Evolutionary conservation across 2,797 vertebrate species (phyloP), one percentile per base, ranked within the genome.

Genomic region (Chlorospingus flavigularis): DNA sequence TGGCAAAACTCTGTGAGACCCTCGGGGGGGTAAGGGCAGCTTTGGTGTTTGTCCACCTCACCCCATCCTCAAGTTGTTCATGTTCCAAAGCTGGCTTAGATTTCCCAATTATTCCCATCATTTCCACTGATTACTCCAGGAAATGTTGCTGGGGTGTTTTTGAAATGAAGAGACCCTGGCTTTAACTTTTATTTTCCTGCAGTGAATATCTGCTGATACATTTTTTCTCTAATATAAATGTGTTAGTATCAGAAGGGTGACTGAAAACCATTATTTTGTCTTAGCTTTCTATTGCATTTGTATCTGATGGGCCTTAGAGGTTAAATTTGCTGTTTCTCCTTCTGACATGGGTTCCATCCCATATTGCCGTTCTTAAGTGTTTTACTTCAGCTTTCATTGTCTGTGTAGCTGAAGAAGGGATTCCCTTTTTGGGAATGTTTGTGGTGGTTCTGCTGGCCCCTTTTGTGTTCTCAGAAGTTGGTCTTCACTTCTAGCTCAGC

Each of bases 11-110:
- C 3, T 88, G 95, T 42, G 88, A 97, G 40, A 90, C 55, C 2
- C 47, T 97, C 1, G 13, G 76, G 70, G 91, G 98, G 98, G 98
- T 98, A 95, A 97, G 95, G 39, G 11, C 20, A 71, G 21, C 15
- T 90, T 80, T 45, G 58, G 9, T 43, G 21, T 65, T 57, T 6
- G 1, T 60, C 66, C 30, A 45, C 10, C 5, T 67, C 23, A 50
- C 24, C 6, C 53, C 28, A 6, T 55, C 31, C 62, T 51, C 5
- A 3, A 6, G 2, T 48, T 63, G 8, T 26, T 87, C 8, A 0
- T 1, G 0, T 51, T 92, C 7, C 31, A 82, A 87, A 54, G 14
- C 9, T 48, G 19, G 10, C 24, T 70, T 75, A 53, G 33, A 17
- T 66, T 75, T 74, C 50, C 66, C 37, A 40, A 43, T 68, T 65